Evolutionary conservation across 2,113 vertebrate genomes (phyloP).

Genomic region (Nannobrachium achirus): DNA sequence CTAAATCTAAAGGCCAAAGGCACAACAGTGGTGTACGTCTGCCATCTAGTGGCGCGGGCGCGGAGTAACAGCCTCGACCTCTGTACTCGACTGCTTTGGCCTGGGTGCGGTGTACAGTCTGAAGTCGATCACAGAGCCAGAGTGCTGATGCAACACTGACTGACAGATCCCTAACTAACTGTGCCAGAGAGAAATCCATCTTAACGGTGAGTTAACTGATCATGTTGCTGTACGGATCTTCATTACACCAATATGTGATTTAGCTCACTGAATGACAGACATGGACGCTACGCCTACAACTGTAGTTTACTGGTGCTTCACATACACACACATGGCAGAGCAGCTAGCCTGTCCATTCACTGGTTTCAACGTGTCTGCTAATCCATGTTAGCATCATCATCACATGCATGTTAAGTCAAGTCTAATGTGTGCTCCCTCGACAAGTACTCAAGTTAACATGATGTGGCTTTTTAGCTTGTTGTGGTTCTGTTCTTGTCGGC

Average conservation of each 20-base stretch:
- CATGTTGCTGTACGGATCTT: background rate
- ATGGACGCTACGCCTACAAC: too few species aligned
- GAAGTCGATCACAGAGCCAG: slow-evolving; percentile 41
- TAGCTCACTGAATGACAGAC: background rate
- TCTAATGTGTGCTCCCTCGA: too few species aligned
- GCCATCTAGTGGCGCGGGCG: slow-evolving; percentile 25
- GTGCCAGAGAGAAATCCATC: background rate
- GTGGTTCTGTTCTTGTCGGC: too few species aligned
- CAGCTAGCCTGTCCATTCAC: slow-evolving; percentile 13
- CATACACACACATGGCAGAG: slow-evolving; percentile 44
- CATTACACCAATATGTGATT: fast-evolving
- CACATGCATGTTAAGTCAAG: background rate
- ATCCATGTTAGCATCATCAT: too few species aligned
- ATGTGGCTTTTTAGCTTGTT: too few species aligned
- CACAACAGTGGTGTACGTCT: background rate
- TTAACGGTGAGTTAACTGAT: slow-evolving; percentile 24
- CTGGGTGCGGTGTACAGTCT: slow-evolving; percentile 2
- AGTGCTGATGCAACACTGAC: slow-evolving; percentile 79
- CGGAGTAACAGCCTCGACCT: background rate
- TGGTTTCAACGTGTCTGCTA: background rate
- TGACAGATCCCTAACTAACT: background rate
- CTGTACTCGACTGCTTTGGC: slow-evolving; percentile 49
- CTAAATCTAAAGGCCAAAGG: too few species aligned
- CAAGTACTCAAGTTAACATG: too few species aligned
- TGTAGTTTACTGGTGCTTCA: too few species aligned